Evolutionary conservation across 2,797 vertebrate species (phyloP).

Genomic region (Heterohyrax brucei): DNA sequence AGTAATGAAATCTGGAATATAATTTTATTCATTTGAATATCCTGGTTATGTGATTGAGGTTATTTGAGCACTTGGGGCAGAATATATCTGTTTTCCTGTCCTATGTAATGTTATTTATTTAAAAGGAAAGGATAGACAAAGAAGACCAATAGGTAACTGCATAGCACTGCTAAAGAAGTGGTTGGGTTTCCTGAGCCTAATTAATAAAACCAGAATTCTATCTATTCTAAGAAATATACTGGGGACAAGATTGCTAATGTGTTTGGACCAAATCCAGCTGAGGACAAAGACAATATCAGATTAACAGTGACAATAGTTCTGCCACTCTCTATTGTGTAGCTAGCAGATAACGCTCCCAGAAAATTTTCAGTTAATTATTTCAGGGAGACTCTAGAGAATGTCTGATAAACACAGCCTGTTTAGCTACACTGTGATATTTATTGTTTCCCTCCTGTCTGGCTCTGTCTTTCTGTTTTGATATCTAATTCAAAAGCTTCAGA

Average conservation of each 20-base stretch:
- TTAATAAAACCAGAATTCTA: slow-evolving; percentile 7
- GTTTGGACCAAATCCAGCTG: background rate
- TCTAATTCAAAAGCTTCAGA: background rate
- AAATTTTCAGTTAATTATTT: slow-evolving; percentile 31
- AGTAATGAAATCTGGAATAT: background rate
- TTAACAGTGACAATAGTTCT: background rate
- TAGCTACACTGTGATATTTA: background rate
- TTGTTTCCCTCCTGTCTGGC: background rate
- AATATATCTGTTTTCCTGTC: background rate
- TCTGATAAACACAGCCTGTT: background rate
- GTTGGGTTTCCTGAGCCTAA: background rate
- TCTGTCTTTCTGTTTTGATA: slow-evolving; percentile 11
- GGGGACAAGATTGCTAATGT: background rate
- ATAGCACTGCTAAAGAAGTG: background rate
- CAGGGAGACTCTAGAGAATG: background rate
- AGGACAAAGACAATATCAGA: background rate
- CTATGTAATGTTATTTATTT: background rate
- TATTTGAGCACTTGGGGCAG: background rate
- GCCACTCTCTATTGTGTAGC: background rate
- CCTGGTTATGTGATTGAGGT: background rate
- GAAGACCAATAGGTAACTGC: background rate
- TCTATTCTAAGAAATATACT: background rate
- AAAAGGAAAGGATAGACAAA: background rate
- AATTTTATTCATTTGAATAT: background rate
- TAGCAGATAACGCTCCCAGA: background rate